Evolutionary conservation across 2,888 invertebrate genomes (phyloP).

Genomic region (Leucophenga montana): DNA sequence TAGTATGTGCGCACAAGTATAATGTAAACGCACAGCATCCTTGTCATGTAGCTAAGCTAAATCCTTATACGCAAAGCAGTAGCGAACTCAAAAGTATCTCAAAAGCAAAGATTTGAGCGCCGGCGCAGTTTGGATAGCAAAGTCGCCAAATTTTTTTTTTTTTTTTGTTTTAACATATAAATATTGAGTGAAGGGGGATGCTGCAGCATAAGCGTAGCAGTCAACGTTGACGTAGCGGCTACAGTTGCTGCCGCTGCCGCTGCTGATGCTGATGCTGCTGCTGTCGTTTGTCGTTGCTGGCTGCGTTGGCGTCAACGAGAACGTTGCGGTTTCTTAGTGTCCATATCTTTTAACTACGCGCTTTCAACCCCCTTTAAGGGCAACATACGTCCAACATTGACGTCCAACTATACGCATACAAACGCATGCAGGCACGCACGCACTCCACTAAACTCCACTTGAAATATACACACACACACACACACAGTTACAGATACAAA

Average conservation of each 20-base stretch:
- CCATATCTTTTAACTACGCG: too few relatives aligned
- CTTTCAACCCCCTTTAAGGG: slow-evolving; percentile 58
- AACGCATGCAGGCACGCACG: too few relatives aligned
- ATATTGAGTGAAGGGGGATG: slow-evolving; percentile 34
- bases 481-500: too few relatives aligned
- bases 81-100: too few relatives aligned
- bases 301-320: slow-evolving; percentile 13
- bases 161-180: too few relatives aligned
- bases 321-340: slow-evolving; percentile 31
- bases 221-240: slow-evolving; percentile 33
- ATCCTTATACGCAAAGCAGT: slow-evolving; percentile 13
- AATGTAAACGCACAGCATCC: slow-evolving; percentile 35
- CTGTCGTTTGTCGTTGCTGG: too few relatives aligned
- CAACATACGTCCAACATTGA: slow-evolving; percentile 24
- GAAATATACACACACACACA: slow-evolving; percentile 29
- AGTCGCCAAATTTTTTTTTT: too few relatives aligned
- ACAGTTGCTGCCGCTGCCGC: too few relatives aligned
- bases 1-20: neutral
- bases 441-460: slow-evolving; percentile 13
- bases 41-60: slow-evolving; percentile 31
- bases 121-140: slow-evolving; percentile 18
- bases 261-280: too few relatives aligned
- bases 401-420: slow-evolving; percentile 26
- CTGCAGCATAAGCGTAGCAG: slow-evolving; percentile 33
- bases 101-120: slow-evolving; percentile 7